Conservation (phyloP, 2,113 vertebrate genomes). For the Upupa epops region DNA sequence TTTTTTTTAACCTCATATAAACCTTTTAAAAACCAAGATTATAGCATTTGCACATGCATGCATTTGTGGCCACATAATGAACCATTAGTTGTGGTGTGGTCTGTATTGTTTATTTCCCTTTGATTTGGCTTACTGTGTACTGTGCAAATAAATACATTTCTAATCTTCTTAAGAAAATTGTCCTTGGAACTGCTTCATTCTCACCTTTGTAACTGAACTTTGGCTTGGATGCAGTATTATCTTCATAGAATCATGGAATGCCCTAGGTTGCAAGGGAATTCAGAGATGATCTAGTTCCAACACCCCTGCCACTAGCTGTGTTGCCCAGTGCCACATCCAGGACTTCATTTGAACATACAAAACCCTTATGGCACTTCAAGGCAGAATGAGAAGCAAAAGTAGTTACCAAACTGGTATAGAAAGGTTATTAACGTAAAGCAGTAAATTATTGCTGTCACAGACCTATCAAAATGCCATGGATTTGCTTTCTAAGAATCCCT, state of each 20-base stretch:
- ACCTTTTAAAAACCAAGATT: neutral
- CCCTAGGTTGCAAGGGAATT: too few species aligned
- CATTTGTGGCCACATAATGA: conserved; percentile 5
- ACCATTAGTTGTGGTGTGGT: neutral
- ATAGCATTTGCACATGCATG: neutral
- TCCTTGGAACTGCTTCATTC: neutral
- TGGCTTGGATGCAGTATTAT: neutral
- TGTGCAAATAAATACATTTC: conserved; percentile 24
- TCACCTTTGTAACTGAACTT: conserved; percentile 15
- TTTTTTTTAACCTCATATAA: neutral
- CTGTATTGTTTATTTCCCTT: neutral
- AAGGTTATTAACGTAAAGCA: conserved; percentile 53
- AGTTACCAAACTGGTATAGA: conserved; percentile 60
- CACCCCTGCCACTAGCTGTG: too few species aligned
- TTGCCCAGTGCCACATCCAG: too few species aligned
- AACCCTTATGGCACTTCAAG: conserved; percentile 39
- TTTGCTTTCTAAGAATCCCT: conserved; percentile 61
- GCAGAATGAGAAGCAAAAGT: conserved; percentile 39
- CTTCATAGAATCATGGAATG: too few species aligned
- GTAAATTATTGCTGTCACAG: conserved; percentile 52
- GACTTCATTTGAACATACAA: conserved; percentile 51
- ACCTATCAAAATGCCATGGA: conserved; percentile 55
- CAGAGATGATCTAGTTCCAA: too few species aligned
- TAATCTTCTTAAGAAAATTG: conserved; percentile 8
- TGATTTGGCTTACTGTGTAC: conserved; percentile 31